Evolutionary conservation across 2,797 vertebrate genomes (phyloP).

Genomic region (Octomys mimax): DNA sequence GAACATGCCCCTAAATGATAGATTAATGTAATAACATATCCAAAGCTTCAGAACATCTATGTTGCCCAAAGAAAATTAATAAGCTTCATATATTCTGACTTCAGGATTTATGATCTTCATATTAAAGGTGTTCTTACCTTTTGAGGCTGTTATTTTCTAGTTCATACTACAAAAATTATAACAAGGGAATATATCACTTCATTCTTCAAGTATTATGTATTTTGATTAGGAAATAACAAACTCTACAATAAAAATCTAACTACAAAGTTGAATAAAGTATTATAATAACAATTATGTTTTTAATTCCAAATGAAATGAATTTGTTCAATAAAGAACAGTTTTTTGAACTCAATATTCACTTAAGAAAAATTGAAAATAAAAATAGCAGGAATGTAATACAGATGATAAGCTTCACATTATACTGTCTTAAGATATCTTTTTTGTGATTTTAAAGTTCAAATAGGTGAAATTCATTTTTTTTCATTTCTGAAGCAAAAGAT

Average conservation of each 20-base stretch:
- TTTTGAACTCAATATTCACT: background rate
- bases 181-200: background rate
- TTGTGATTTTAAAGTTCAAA: background rate
- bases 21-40: background rate
- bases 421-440: background rate
- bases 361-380: background rate
- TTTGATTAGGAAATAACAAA: background rate
- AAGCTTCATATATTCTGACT: background rate
- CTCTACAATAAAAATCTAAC: background rate
- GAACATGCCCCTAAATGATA: background rate
- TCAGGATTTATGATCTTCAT: background rate
- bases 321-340: slow-evolving; percentile 46
- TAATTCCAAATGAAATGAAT: background rate
- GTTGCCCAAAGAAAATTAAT: background rate
- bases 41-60: background rate
- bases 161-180: background rate
- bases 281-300: background rate
- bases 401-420: background rate
- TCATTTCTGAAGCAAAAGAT: background rate
- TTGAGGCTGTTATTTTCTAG: background rate
- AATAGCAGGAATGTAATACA: background rate
- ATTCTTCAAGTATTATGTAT: background rate
- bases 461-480: background rate
- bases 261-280: background rate
- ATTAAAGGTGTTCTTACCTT: background rate